These are phyloP conservation scores for Cephalophus harveyi DNA, from an alignment of 2,113 vertebrate species.

Conservation along the genomic window DNA sequence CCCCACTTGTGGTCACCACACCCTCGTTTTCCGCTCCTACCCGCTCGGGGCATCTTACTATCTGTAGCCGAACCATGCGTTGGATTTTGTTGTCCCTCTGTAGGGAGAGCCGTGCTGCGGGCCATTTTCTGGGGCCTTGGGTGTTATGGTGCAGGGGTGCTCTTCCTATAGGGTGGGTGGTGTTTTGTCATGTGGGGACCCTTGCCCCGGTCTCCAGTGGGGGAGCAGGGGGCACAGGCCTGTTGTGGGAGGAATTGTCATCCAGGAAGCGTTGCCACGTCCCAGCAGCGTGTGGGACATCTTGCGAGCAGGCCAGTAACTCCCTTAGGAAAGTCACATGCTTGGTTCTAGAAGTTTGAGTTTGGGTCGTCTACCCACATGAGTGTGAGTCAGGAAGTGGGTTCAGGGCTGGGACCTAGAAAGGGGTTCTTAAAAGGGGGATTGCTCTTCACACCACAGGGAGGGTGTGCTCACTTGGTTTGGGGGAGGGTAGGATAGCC, in stretches of 20 bases:
- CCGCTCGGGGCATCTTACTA: not conserved
- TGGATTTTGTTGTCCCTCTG: not conserved
- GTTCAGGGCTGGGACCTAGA: no score
- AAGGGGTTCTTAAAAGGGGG: not conserved
- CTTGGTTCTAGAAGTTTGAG: not conserved
- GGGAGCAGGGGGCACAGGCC: not conserved
- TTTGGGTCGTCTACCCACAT: not conserved
- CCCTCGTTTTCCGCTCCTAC: fast-evolving
- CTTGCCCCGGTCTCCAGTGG: not conserved
- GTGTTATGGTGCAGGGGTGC: not conserved
- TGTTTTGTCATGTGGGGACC: fast-evolving
- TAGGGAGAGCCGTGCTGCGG: not conserved
- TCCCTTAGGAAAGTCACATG: no score
- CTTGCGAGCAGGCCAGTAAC: not conserved
- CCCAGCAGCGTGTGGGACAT: not conserved
- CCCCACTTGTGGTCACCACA: not conserved
- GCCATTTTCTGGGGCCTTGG: not conserved
- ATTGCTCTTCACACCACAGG: not conserved
- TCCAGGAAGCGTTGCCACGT: not conserved
- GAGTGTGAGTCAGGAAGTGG: not conserved
- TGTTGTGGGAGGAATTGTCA: not conserved
- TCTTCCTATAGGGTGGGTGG: not conserved
- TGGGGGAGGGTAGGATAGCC: not conserved
- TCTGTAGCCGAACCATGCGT: fast-evolving
- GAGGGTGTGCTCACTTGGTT: not conserved